These are phyloP conservation scores for Diceros bicornis DNA, from an alignment of 2,797 vertebrate species.

Conservation along the genomic window DNA sequence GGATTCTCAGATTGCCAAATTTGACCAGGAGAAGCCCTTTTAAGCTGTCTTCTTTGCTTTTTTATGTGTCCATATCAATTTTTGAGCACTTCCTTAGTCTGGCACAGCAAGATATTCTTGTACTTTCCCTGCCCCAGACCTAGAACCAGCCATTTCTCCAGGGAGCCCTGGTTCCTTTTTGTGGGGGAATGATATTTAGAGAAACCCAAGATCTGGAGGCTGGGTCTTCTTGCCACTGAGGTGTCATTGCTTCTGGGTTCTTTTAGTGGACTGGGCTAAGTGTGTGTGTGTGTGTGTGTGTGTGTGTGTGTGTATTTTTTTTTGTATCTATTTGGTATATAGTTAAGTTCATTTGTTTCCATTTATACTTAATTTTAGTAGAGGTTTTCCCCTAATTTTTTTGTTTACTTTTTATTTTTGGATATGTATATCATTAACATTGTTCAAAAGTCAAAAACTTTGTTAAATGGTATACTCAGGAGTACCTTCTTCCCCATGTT, in stretches of 20 bases:
- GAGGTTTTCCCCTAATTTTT: background rate
- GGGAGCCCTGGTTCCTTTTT: background rate
- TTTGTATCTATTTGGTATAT: background rate
- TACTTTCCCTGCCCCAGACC: background rate
- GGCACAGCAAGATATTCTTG: background rate
- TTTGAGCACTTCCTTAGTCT: background rate
- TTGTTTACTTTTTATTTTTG: constrained; percentile 45
- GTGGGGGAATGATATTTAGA: background rate
- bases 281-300: background rate
- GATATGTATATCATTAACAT: background rate
- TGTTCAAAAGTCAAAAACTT: constrained; percentile 3
- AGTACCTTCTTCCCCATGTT: background rate
- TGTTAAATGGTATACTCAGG: background rate
- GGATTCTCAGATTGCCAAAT: background rate
- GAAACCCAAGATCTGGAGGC: background rate
- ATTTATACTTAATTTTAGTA: background rate
- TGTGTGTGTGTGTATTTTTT: background rate
- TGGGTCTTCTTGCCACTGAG: background rate
- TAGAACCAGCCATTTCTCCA: background rate
- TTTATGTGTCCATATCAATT: background rate
- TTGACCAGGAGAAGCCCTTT: background rate
- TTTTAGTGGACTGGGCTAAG: background rate
- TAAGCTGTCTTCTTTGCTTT: background rate
- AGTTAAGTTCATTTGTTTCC: background rate
- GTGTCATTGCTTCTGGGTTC: background rate